Conservation (phyloP, 2,888 invertebrate species). For the Palloptera scutellata region DNA sequence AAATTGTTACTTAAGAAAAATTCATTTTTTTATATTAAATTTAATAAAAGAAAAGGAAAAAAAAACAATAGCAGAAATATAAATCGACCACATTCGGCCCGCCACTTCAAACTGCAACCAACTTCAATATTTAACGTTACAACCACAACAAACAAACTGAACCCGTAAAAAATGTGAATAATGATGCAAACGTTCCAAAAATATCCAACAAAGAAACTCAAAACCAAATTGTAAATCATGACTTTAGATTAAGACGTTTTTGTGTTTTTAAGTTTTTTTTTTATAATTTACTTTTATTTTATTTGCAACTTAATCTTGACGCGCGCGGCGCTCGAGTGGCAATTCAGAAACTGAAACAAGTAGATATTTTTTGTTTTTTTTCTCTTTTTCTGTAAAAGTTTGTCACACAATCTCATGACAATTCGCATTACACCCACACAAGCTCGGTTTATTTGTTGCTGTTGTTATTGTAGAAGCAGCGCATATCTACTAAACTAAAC, state of each 20-base stretch:
- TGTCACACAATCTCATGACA: neutral
- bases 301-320: constrained; percentile 7
- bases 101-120: constrained; percentile 40
- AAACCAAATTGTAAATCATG: constrained; percentile 57
- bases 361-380: constrained; percentile 15
- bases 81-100: constrained; percentile 6
- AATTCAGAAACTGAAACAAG: neutral
- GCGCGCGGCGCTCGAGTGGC: neutral
- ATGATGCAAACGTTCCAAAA: constrained; percentile 29
- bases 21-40: constrained; percentile 26
- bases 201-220: constrained; percentile 48
- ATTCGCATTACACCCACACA: constrained; percentile 31
- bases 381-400: constrained; percentile 22
- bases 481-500: neutral
- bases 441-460: constrained; percentile 7
- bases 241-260: constrained; percentile 53
- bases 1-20: constrained; percentile 7
- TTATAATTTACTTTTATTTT: constrained; percentile 21
- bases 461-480: neutral
- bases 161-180: constrained; percentile 6
- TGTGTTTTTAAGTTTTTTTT: constrained; percentile 20
- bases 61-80: constrained; percentile 4
- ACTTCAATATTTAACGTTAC: constrained; percentile 33
- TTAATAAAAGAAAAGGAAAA: constrained; percentile 18
- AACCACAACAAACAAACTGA: neutral